Conservation (phyloP, 2,888 invertebrate species). For the Coecobrya sp. region DNA sequence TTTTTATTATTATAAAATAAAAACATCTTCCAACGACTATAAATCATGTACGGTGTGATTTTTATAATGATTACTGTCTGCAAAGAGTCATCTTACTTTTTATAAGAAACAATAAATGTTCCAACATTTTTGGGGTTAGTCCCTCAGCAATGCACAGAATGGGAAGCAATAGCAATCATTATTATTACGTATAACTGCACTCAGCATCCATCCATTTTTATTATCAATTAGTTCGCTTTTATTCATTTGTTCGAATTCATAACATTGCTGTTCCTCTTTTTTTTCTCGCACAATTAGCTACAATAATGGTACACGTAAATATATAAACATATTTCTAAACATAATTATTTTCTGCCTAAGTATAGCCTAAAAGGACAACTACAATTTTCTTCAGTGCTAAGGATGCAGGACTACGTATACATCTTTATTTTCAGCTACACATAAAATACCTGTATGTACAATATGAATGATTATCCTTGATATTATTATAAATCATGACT, state of each 20-base stretch:
- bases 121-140: conserved; percentile 45
- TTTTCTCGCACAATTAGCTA: background rate
- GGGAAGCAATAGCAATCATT: background rate
- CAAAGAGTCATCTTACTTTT: conserved; percentile 44
- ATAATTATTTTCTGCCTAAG: background rate
- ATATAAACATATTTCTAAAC: conserved; percentile 37
- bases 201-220: background rate
- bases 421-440: conserved; percentile 27
- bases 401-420: conserved; percentile 8
- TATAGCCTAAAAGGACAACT: conserved; percentile 2
- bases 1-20: conserved; percentile 58
- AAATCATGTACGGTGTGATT: conserved; percentile 31
- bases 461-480: conserved; percentile 62
- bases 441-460: conserved; percentile 48
- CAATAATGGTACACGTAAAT: conserved; percentile 7
- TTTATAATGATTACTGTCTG: conserved; percentile 18
- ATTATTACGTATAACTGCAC: background rate
- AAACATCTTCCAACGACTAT: conserved; percentile 57
- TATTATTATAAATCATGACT: conserved; percentile 51
- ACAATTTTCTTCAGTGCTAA: background rate
- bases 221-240: conserved; percentile 33
- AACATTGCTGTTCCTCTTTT: background rate
- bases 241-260: conserved; percentile 14
- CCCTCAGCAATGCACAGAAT: conserved; percentile 23
- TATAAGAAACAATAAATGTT: conserved; percentile 25